phyloP scores from a whole-genome alignment of 1,140 invertebrate genomes.

The Caenorhabditis inopinata region DNA sequence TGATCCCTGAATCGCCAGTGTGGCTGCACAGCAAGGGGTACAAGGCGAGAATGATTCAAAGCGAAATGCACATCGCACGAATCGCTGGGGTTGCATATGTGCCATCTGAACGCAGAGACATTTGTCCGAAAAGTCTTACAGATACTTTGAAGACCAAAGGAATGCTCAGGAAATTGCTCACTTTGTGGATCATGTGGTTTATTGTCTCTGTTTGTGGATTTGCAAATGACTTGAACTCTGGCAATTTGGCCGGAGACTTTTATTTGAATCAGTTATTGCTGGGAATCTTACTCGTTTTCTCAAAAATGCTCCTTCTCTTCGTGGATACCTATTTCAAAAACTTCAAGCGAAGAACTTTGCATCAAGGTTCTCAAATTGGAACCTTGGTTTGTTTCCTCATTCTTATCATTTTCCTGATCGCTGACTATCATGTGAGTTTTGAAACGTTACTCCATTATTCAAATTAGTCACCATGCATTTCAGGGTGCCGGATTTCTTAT shows the following conservation, averaged over 20 bases:
- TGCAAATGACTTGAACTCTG: constrained; percentile 63
- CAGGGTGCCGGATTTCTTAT: constrained; percentile 56
- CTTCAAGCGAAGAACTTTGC: constrained; percentile 59
- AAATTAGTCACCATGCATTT: not conserved
- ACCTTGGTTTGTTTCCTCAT: constrained; percentile 59
- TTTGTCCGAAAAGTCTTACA: not conserved
- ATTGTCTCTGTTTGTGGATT: constrained; percentile 60
- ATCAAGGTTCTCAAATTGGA: constrained; percentile 58
- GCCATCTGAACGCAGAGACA: constrained; percentile 46
- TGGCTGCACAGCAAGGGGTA: constrained; percentile 56
- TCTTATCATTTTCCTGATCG: constrained; percentile 50
- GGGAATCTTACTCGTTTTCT: constrained; percentile 59
- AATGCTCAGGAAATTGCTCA: constrained; percentile 34
- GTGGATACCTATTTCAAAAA: constrained; percentile 43
- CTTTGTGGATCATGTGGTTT: constrained; percentile 57
- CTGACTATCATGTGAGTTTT: constrained; percentile 51
- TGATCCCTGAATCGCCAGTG: constrained; percentile 64
- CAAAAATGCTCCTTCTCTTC: constrained; percentile 54
- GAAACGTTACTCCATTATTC: not conserved
- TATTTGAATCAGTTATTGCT: constrained; percentile 63
- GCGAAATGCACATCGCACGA: constrained; percentile 59
- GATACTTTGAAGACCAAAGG: constrained; percentile 30
- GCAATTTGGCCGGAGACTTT: constrained; percentile 57
- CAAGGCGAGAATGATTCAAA: constrained; percentile 59
- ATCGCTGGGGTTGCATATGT: constrained; percentile 56